These are phyloP conservation scores for Eutrigla gurnardus DNA, from an alignment of 2,797 vertebrate genomes.

Conservation along the genomic window DNA sequence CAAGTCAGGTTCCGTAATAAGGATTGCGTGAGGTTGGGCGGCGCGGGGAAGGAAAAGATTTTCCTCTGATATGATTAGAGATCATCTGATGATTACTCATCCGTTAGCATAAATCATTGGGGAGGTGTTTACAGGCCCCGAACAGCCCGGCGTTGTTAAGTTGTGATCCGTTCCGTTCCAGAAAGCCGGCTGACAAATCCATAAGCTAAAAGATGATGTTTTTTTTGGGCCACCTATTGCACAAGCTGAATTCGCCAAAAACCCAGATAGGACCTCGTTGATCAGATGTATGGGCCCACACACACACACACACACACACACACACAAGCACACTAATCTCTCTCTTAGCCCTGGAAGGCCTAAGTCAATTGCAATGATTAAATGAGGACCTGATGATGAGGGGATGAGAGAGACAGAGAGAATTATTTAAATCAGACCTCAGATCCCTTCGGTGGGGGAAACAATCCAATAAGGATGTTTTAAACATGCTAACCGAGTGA, in stretches of 20 bases:
- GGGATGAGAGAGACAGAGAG: constrained; percentile 35
- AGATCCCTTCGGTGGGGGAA: constrained; percentile 45
- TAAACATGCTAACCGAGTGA: constrained; percentile 20
- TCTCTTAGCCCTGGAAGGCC: constrained; percentile 39
- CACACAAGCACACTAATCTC: constrained; percentile 38
- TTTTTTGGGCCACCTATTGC: constrained; percentile 28
- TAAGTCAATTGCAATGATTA: constrained; percentile 68
- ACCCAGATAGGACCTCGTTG: constrained; percentile 15
- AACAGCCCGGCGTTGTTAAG: neutral
- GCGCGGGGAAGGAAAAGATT: constrained; percentile 25
- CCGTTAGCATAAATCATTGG: constrained; percentile 43
- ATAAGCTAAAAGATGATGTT: constrained; percentile 6
- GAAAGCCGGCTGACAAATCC: constrained; percentile 25
- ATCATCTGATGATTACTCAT: constrained; percentile 61
- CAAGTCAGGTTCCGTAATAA: constrained; percentile 34
- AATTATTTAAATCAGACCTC: constrained; percentile 51
- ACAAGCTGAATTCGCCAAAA: constrained; percentile 17
- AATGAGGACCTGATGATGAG: constrained; percentile 56
- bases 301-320: constrained; percentile 15
- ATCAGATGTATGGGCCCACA: constrained; percentile 27
- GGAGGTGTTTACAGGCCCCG: constrained; percentile 23
- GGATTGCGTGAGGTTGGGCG: constrained; percentile 28
- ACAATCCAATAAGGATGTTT: constrained; percentile 44
- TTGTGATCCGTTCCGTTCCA: constrained; percentile 13
- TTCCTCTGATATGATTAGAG: constrained; percentile 50